A percentile compares a stretch with the other conserved stretches of the same genome.
Evolutionary conservation across 2,113 vertebrate genomes (phyloP).

Genomic region (Pongo abelii): DNA sequence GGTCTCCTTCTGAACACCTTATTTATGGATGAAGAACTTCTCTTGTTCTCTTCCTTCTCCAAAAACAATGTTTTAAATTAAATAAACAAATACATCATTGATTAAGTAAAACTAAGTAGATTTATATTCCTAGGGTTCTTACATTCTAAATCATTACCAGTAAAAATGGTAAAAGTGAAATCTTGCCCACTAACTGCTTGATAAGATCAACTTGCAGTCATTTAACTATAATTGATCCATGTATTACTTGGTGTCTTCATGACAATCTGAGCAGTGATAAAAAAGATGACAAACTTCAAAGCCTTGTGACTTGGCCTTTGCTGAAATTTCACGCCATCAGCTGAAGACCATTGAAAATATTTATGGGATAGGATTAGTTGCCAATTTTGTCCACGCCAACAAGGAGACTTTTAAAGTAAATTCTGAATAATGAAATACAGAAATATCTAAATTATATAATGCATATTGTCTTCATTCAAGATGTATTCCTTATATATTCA

Average conservation of each 20-base stretch:
- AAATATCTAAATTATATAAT: neutral
- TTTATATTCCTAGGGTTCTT: neutral
- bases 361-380: neutral
- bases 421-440: neutral
- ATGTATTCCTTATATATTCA: neutral
- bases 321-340: neutral
- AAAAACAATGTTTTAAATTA: neutral
- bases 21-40: neutral
- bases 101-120: neutral
- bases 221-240: neutral
- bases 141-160: neutral
- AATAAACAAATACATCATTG: neutral
- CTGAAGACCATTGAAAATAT: neutral
- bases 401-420: neutral
- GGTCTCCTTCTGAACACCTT: neutral
- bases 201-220: neutral
- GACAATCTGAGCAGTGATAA: neutral
- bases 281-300: neutral
- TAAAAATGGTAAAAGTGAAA: neutral
- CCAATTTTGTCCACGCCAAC: neutral
- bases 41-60: neutral
- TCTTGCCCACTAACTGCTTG: neutral
- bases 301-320: neutral
- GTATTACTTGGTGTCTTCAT: neutral
- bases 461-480: neutral